Evolutionary conservation across 1,140 invertebrate species (phyloP).

Genomic region (Temnothorax nylanderi): DNA sequence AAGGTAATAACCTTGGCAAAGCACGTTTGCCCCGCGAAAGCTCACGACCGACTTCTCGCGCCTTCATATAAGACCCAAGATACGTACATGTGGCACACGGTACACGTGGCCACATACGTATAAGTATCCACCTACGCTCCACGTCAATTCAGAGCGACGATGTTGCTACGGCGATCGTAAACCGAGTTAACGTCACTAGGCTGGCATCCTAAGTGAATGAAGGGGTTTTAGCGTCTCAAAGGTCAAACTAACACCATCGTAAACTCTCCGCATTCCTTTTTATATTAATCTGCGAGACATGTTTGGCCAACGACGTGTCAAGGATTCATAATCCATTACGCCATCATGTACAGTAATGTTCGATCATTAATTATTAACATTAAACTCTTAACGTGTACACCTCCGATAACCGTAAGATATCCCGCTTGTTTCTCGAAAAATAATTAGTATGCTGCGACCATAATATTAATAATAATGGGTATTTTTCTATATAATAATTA

Average conservation of each 20-base stretch:
- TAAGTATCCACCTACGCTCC: constrained; percentile 26
- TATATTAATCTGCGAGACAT: constrained; percentile 61
- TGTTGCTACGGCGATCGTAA: constrained; percentile 67
- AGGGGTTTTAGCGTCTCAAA: constrained; percentile 34
- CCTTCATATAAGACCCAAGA: constrained; percentile 44
- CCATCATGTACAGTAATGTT: background rate
- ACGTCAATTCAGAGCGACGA: constrained; percentile 55
- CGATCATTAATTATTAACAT: background rate
- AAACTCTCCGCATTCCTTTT: constrained; percentile 55
- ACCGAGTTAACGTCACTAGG: constrained; percentile 65
- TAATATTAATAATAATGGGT: background rate
- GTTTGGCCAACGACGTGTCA: background rate
- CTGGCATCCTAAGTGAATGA: constrained; percentile 66
- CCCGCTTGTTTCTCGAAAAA: background rate
- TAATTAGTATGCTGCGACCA: background rate
- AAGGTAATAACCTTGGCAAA: constrained; percentile 76
- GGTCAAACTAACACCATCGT: constrained; percentile 42
- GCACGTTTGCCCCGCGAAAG: constrained; percentile 75
- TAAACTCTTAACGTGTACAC: background rate
- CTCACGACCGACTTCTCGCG: constrained; percentile 69
- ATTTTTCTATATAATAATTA: background rate
- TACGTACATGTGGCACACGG: background rate
- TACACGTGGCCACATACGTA: constrained; percentile 51
- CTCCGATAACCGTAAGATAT: background rate
- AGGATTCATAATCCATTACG: background rate